These are phyloP conservation scores for Acanthosepion esculentum DNA, from an alignment of 2,888 invertebrate species.

Conservation along the genomic window DNA sequence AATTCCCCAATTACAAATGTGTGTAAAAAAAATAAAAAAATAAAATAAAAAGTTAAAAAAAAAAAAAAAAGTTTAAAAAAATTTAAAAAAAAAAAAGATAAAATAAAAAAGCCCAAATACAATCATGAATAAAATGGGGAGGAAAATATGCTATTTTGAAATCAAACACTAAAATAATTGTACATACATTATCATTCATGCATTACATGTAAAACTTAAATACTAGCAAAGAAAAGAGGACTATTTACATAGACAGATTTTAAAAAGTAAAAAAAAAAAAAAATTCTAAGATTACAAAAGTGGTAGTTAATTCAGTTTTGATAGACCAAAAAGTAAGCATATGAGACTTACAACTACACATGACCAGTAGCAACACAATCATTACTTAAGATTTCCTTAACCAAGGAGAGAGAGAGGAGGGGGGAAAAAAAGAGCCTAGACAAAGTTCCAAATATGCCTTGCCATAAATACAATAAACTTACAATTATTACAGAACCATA, in stretches of 20 bases:
- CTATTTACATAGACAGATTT: neutral
- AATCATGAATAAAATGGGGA: constrained; percentile 33
- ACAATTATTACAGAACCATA: neutral
- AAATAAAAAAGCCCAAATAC: neutral
- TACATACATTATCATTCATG: neutral
- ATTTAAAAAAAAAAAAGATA: no score
- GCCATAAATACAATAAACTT: neutral
- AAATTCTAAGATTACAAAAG: no score
- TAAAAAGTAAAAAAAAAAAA: no score
- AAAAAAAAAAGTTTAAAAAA: no score
- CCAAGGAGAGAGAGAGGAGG: neutral
- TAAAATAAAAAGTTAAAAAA: no score
- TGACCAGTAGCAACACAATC: neutral
- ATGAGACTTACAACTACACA: neutral
- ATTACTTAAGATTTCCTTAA: neutral
- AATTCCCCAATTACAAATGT: neutral
- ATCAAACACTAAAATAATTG: neutral
- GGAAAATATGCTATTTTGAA: neutral
- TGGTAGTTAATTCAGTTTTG: no score
- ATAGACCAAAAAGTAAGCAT: neutral
- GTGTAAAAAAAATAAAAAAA: no score
- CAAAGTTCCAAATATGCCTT: neutral
- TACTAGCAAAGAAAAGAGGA: neutral
- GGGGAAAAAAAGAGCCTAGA: neutral
- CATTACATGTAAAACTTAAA: neutral